phyloP scores from a whole-genome alignment of 1,140 invertebrate genomes.

The Zaprionus gabonicus region DNA sequence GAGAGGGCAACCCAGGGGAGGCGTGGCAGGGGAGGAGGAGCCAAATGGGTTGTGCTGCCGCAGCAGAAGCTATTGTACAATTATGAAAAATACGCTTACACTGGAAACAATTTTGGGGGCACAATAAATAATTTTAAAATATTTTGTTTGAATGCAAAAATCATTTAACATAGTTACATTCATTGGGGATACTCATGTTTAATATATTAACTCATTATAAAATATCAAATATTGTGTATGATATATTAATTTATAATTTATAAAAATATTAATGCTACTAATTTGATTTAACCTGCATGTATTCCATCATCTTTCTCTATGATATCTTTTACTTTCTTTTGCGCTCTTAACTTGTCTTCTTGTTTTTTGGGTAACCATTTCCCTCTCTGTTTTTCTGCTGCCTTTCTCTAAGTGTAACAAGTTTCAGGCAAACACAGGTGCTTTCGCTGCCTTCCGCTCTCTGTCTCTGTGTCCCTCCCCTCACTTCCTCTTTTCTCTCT shows the following conservation, averaged over 20 bases:
- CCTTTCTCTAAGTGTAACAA: slow-evolving; percentile 2
- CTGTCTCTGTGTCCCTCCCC: background rate
- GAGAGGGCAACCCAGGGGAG: no score
- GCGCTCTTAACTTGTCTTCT: background rate
- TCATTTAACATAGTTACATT: no score
- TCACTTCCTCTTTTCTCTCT: background rate
- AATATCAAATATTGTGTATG: no score
- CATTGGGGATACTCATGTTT: no score
- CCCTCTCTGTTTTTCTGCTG: background rate
- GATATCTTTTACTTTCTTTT: background rate
- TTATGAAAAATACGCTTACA: slow-evolving; percentile 12
- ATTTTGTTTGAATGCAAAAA: background rate
- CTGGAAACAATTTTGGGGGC: background rate
- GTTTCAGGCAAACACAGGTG: background rate
- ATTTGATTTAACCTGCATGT: no score
- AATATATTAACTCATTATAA: no score
- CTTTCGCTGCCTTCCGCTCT: background rate
- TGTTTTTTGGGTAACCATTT: no score
- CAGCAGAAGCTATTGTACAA: slow-evolving; percentile 29
- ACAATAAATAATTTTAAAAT: background rate
- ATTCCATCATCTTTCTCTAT: background rate
- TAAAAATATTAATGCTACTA: no score
- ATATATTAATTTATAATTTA: no score
- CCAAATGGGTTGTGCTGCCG: background rate
- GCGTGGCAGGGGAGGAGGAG: background rate